Percentiles rank a stretch among this genome's conserved stretches.
These are phyloP conservation scores for Polydrusus tereticollis DNA, from an alignment of 2,888 invertebrate species.

Conservation along the genomic window DNA sequence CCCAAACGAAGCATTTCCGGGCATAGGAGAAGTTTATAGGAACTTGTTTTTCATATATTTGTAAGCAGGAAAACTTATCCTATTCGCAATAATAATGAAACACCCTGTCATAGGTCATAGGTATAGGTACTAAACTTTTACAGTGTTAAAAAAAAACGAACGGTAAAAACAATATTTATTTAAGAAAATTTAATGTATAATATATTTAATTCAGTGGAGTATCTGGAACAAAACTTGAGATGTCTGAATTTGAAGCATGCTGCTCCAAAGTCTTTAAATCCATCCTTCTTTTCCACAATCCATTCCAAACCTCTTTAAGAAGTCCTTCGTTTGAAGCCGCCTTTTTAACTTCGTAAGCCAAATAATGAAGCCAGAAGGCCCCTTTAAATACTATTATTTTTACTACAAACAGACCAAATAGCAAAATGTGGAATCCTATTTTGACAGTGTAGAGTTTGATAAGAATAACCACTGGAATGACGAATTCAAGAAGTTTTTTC, in stretches of 20 bases:
- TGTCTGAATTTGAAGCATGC: neutral
- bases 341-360: conserved; percentile 44
- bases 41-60: too few relatives aligned
- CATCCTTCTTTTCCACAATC: conserved; percentile 39
- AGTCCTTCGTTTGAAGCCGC: conserved; percentile 43
- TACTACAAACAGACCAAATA: conserved; percentile 41
- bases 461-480: conserved; percentile 43
- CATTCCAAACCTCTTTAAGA: conserved; percentile 45
- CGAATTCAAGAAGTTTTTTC: conserved; percentile 30
- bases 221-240: neutral
- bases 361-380: conserved; percentile 43
- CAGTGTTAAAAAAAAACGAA: too few relatives aligned
- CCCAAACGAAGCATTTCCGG: too few relatives aligned
- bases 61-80: too few relatives aligned
- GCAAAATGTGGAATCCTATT: conserved; percentile 40
- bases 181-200: too few relatives aligned
- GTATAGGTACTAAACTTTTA: too few relatives aligned
- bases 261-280: neutral
- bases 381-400: conserved; percentile 44
- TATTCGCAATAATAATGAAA: too few relatives aligned
- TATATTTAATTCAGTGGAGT: neutral
- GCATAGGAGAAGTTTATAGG: too few relatives aligned
- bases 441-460: conserved; percentile 41
- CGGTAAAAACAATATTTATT: too few relatives aligned
- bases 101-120: too few relatives aligned